Base-by-base conservation (phyloP, 2,888 invertebrate species). In the Empis livida region DNA sequence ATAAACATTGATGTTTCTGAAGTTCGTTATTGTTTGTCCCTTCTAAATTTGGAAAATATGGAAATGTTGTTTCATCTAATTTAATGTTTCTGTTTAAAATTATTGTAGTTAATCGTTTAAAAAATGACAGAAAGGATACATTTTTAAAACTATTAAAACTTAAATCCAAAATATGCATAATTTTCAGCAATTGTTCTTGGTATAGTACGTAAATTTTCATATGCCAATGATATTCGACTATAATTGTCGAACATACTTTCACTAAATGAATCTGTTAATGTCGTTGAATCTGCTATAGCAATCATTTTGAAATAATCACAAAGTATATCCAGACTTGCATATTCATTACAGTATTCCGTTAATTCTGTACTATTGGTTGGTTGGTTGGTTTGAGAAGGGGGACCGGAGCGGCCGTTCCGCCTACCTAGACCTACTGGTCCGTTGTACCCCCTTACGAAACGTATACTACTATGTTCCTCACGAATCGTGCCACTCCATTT, bases 11-110 rank as follows among this genome's bases (percentile, higher is more conserved):
- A n/a, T n/a, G n/a, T n/a, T n/a, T n/a, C n/a, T n/a, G n/a, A n/a
- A n/a, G n/a, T n/a, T n/a, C n/a, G n/a, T n/a, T n/a, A n/a, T n/a
- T n/a, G n/a, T n/a, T n/a, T n/a, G n/a, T n/a, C n/a, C n/a, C n/a
- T 60, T 80, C 79, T 16, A 92, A 65, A 55, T 77, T 78, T 1
- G 83, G 82, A 63, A 88, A 65, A 38, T 74, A 74, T 1, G 91
- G 90, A 43, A 91, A 73, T 13, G 74, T 70, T 32, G 82, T 80
- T 45, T 78, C 76, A 40, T 84, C 79, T 27, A 79, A 78, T 48
- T 88, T 78, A 2, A 75, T 73, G 61, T 92, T 92, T 56, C 83
- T 80, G 65, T 92, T 91, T 54, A 88, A 74, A 55, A 91, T 88
- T 13, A 91, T 65, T 0, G 86, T 84, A 10, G 82, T 80, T 48